phyloP scores from a whole-genome alignment of 2,113 vertebrate species.

The Oncorhynchus kisutch region DNA sequence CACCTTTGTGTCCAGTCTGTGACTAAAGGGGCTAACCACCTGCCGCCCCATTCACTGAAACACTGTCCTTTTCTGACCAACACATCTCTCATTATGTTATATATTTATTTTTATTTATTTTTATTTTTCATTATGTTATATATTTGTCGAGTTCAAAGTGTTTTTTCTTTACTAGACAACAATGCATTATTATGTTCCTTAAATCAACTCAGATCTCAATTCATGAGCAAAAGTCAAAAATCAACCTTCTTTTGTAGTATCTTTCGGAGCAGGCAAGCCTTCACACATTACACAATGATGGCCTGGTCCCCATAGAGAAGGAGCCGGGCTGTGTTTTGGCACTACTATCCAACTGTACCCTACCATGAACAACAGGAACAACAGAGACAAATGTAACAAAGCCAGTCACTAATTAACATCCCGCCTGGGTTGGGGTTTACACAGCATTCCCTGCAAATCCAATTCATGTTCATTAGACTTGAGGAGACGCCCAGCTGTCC shows the following conservation, averaged over 20 bases:
- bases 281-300: constrained; percentile 58
- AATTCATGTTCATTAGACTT: constrained; percentile 58
- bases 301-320: constrained; percentile 39
- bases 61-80: constrained; percentile 2
- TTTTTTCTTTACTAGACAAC: background rate
- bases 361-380: constrained; percentile 33
- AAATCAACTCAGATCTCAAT: background rate
- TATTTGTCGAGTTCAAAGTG: background rate
- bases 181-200: background rate
- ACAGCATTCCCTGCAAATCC: constrained; percentile 54
- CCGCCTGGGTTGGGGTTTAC: constrained; percentile 61
- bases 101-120: background rate
- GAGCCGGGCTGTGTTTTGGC: background rate
- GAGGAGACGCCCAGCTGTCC: constrained; percentile 39
- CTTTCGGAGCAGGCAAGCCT: constrained; percentile 22
- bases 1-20: constrained; percentile 31
- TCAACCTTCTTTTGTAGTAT: too few relatives aligned
- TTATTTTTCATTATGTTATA: background rate
- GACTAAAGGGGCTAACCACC: constrained; percentile 24
- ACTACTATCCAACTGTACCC: too few relatives aligned
- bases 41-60: background rate
- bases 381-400: constrained; percentile 44
- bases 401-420: constrained; percentile 65
- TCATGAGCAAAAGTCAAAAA: background rate
- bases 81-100: background rate